Evolutionary conservation across 2,797 vertebrate genomes (phyloP).

Genomic region (Luscinia megarhynchos): DNA sequence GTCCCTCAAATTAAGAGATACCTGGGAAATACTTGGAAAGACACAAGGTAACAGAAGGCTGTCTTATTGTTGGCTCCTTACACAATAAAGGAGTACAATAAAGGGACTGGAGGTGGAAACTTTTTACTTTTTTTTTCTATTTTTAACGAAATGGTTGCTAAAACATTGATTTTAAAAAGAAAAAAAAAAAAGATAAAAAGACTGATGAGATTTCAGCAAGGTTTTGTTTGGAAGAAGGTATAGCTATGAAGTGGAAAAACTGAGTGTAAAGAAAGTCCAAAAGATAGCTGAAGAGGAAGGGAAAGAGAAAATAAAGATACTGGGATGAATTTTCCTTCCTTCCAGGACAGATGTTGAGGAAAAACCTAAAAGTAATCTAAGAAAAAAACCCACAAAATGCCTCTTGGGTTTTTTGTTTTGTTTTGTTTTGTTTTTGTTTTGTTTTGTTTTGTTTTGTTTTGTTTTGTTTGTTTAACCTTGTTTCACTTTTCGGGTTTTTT

Average conservation of each 20-base stretch:
- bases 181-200: neutral
- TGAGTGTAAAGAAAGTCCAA: neutral
- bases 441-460: no score
- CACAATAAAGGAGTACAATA: neutral
- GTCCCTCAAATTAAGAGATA: constrained; percentile 56
- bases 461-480: neutral
- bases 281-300: neutral
- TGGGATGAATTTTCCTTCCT: neutral
- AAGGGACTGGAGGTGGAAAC: neutral
- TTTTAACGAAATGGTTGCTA: neutral
- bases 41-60: constrained; percentile 43
- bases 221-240: neutral
- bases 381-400: neutral
- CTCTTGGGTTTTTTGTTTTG: neutral
- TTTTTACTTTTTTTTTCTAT: neutral
- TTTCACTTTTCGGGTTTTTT: neutral
- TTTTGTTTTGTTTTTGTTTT: no score
- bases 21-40: constrained; percentile 65
- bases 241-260: neutral
- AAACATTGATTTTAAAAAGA: neutral
- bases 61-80: neutral
- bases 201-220: neutral
- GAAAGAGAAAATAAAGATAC: neutral
- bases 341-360: neutral
- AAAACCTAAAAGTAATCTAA: neutral